These are phyloP conservation scores for Leptopilina myrica DNA, from an alignment of 2,888 invertebrate genomes.

Conservation along the genomic window DNA sequence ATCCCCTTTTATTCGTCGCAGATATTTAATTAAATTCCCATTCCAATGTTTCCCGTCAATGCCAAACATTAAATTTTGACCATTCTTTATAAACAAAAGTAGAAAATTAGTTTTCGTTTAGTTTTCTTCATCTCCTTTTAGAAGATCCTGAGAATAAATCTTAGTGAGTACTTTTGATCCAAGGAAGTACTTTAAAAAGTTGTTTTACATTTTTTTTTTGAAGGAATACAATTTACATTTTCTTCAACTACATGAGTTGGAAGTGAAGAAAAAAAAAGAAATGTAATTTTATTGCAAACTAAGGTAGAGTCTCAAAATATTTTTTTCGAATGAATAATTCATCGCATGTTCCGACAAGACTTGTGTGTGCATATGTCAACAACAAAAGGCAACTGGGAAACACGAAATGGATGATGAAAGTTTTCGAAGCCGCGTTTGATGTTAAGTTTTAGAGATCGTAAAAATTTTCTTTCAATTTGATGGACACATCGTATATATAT, in stretches of 20 bases:
- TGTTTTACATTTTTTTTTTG: too few species aligned
- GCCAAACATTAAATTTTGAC: slow-evolving; percentile 42
- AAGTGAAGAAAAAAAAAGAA: background rate
- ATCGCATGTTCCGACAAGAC: slow-evolving; percentile 15
- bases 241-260: background rate
- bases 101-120: too few species aligned
- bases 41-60: slow-evolving; percentile 26
- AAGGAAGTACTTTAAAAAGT: too few species aligned
- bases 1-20: slow-evolving; percentile 33
- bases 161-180: too few species aligned
- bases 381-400: background rate
- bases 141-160: background rate
- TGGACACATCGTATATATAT: slow-evolving; percentile 46
- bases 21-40: slow-evolving; percentile 71
- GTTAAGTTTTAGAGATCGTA: slow-evolving; percentile 50
- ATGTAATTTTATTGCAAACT: slow-evolving; percentile 1
- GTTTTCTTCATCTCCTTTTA: background rate
- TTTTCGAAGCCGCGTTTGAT: slow-evolving; percentile 58
- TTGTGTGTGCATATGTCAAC: slow-evolving; percentile 28
- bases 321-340: slow-evolving; percentile 36
- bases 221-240: background rate
- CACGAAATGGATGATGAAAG: background rate
- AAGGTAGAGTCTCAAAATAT: slow-evolving; percentile 17
- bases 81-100: background rate
- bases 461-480: slow-evolving; percentile 52